These are phyloP conservation scores for Pectinophora gossypiella DNA, from an alignment of 1,140 invertebrate genomes.

Conservation along the genomic window DNA sequence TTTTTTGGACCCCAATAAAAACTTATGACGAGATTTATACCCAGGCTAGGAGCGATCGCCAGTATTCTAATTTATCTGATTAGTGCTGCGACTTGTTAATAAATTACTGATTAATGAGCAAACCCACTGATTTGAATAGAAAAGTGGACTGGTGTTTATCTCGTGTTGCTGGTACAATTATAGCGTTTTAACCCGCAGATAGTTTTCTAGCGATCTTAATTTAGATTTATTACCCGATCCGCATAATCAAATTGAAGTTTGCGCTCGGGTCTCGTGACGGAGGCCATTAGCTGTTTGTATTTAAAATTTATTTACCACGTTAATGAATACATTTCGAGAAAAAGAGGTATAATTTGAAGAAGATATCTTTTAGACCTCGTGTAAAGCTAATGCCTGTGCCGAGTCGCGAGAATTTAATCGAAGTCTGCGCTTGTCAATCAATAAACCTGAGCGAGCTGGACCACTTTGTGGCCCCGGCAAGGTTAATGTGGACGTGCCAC, in stretches of 20 bases:
- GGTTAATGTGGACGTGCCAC: constrained; percentile 33
- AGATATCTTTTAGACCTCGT: constrained; percentile 27
- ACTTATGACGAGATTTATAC: constrained; percentile 60
- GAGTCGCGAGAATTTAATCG: constrained; percentile 59
- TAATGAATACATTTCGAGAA: constrained; percentile 28
- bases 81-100: constrained; percentile 55
- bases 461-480: constrained; percentile 34
- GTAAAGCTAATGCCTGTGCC: constrained; percentile 50
- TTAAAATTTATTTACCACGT: constrained; percentile 31
- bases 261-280: not conserved
- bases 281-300: constrained; percentile 3
- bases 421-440: constrained; percentile 67
- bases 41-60: constrained; percentile 37
- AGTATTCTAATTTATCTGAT: constrained; percentile 57
- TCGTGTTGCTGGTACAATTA: not conserved
- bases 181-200: not conserved
- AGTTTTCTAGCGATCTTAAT: not conserved
- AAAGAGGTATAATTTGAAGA: constrained; percentile 18
- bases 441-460: constrained; percentile 50
- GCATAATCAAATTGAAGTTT: not conserved
- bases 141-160: not conserved
- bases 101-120: constrained; percentile 48
- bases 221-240: not conserved
- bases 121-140: not conserved
- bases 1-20: constrained; percentile 67